Base-by-base conservation (phyloP, 1,140 invertebrate genomes). In the Aporrectodea caliginosa region DNA sequence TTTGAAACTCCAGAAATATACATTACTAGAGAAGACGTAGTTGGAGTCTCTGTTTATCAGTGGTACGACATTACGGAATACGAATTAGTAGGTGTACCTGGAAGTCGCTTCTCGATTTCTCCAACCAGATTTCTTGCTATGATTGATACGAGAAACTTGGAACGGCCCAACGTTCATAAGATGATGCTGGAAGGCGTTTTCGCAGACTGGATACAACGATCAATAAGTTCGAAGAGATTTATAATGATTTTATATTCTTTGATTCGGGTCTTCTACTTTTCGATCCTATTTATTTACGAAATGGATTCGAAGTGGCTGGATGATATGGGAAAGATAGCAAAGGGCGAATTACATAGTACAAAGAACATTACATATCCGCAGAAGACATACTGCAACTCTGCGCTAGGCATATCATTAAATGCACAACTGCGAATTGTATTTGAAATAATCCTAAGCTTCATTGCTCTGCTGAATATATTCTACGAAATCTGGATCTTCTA, bases 41-140 rank as follows among this genome's bases (percentile, higher is more conserved):
- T 70, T 22, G 77, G 77, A 58, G 31, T 34, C 1, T n/a, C 27
- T n/a, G 12, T 32, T 0, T 35, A 78, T 32, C 31, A 72, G 69
- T 72, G 70, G 69, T 71, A 71, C 77, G 77, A 78, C 70, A 1
- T 78, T 22, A 78, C 77, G 2, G 77, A 78, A 27, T 78, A 78
- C 33, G 77, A 78, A 43, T 22, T 58, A 22, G 43, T 6, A 6
- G 43, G 29, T 31, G 69, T 70, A 12, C 16, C 6, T 16, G 31
- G 32, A 22, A 71, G 58, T n/a, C 29, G 77, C 16, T 32, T 27
- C 31, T 27, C 31, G 2, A 30, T 14, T 16, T 71, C 68, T 31
- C 77, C 77, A 22, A 27, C 71, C 27, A 71, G 27, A 29, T 78
- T 71, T 31, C 6, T 78, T 1, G 22, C 70, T 16, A 27, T 71